Evolutionary conservation across 2,888 invertebrate genomes (phyloP).

Genomic region (Crematogaster levior): DNA sequence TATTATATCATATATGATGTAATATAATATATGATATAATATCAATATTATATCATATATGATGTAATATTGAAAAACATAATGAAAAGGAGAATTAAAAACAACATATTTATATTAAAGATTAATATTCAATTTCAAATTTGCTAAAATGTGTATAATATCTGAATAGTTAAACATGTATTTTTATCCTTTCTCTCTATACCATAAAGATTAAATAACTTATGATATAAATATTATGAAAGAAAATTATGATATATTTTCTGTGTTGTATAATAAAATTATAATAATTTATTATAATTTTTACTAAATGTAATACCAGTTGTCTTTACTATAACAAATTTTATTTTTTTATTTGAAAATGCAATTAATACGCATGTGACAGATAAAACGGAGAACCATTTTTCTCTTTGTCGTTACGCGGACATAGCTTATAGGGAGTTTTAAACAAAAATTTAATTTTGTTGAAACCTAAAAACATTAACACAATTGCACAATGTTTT

Average conservation of each 20-base stretch:
- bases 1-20: not conserved
- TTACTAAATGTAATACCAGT: not conserved
- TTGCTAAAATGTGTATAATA: not conserved
- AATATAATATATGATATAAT: no score
- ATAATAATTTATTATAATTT: not conserved
- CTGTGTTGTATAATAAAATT: not conserved
- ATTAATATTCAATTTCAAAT: not conserved
- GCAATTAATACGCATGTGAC: not conserved
- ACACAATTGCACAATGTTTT: slow-evolving; percentile 9
- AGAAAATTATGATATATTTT: not conserved
- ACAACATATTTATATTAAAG: not conserved
- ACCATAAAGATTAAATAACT: not conserved
- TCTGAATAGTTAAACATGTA: not conserved
- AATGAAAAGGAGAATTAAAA: slow-evolving; percentile 5
- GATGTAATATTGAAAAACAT: not conserved
- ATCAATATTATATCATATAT: not conserved
- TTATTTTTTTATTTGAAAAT: not conserved
- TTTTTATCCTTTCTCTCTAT: not conserved
- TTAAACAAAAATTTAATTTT: slow-evolving; percentile 35
- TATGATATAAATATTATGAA: no score
- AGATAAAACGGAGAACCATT: not conserved
- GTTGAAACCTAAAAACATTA: slow-evolving; percentile 36
- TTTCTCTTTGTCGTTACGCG: slow-evolving; percentile 15
- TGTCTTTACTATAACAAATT: not conserved
- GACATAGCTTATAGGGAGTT: not conserved